Base-by-base conservation (phyloP, 2,888 invertebrate genomes). In the Drosophila borealis region DNA sequence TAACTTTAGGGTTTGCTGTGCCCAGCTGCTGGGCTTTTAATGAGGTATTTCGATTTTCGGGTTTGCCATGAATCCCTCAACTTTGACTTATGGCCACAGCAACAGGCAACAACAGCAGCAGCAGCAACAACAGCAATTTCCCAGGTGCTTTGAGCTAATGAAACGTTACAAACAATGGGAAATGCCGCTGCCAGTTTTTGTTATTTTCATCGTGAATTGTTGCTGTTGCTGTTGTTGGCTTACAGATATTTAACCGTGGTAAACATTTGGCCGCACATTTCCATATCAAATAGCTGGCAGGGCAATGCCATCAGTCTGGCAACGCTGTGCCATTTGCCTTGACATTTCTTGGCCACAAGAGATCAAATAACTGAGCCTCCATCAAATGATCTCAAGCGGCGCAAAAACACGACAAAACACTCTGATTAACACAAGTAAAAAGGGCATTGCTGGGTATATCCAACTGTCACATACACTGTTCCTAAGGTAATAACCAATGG, bases 111-210 rank as follows among this genome's bases (percentile, higher is more conserved):
- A 55, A 19, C 34, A 63, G 14, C 68, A 44, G 9, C 49, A 46
- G 3, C 50, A 53, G 9, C 46, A 57, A 9, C 46, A 42, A 17
- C 46, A 50, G 46, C 46, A 65, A 65, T 75, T 75, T 78, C 75
- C 64, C 78, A 75, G 74, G 54, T 78, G 59, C 66, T 62, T 66
- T 71, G 42, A 72, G 78, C 68, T 73, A 75, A 75, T 78, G 75
- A 78, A 75, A 78, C 74, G 74, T 74, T 76, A 59, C 60, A 78
- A 57, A 68, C 78, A 76, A 76, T 74, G 64, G 69, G 78, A 78
- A 78, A 78, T 68, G 63, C 74, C 74, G 78, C 55, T 36, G 68
- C 45, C 44, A 33, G 78, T 59, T 76, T 34, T 60, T 60, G 19
- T 60, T 72, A 39, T 72, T 68, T 51, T 56, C 53, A 59, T 59